Base-by-base conservation (phyloP, 2,797 vertebrate species). In the Ctenosaura bakeri region DNA sequence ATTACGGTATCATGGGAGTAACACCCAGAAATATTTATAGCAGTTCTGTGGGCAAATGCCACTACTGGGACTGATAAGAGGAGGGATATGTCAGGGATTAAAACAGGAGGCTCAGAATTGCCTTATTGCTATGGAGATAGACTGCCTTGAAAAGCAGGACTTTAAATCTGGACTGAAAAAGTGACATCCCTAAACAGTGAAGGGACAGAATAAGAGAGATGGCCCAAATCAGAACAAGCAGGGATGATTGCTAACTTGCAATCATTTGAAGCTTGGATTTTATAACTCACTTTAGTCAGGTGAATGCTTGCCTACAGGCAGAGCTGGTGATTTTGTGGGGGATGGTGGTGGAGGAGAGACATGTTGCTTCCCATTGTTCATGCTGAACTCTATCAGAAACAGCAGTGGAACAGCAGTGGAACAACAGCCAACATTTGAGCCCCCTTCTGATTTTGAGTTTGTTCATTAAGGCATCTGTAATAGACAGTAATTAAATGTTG, bases 51-150 rank as follows among this genome's bases (percentile, higher is more conserved):
- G 84, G 82, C 82, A 89, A 89, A 89, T 84, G 56, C 82, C 88
- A 84, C 81, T 76, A 69, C 71, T 66, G 88, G 88, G 88, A 84
- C 88, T 64, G 82, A 89, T 89, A 89, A 89, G 88, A 84, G 46
- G 88, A 89, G n/a, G n/a, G 22, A 85, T 85, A 89, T 89, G 82
- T 85, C 88, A 84, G 82, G 46, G 38, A 84, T 59, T 84, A 78
- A 59, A 89, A 89, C 73, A 78, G 42, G 83, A 50, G 56, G 24
- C 56, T 77, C 42, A 66, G 82, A 66, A 89, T 84, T 84, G 82
- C 88, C 88, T 84, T 84, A 84, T 89, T 89, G 88, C 74, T 84
- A 89, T 89, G 88, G 88, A 89, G 81, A 89, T 89, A 64, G 81
- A 76, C 54, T 89, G 88, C 80, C 69, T 76, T 42, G 35, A 84